Conservation (phyloP, 2,797 vertebrate genomes). For the Pipistrellus kuhlii region DNA sequence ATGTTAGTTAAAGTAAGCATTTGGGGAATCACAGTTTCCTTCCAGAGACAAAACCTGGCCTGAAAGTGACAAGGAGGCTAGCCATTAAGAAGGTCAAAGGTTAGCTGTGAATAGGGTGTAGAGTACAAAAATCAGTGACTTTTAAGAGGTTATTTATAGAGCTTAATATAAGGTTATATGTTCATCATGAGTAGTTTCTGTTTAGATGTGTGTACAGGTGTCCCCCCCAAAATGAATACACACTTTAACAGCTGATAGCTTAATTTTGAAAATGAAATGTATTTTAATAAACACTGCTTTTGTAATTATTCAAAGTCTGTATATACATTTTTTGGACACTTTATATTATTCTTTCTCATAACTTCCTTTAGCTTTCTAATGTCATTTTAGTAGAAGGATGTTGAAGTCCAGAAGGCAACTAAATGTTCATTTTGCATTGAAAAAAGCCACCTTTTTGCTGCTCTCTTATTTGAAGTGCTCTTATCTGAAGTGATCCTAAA, state of each 20-base stretch:
- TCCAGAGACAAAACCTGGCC: not conserved
- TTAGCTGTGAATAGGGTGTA: not conserved
- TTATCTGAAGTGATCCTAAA: too few species aligned
- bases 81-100: not conserved
- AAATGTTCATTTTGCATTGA: not conserved
- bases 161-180: not conserved
- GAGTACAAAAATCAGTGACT: not conserved
- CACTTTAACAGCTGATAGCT: too few species aligned
- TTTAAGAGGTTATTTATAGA: not conserved
- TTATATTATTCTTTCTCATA: not conserved
- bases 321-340: too few species aligned
- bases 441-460: not conserved
- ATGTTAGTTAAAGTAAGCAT: not conserved
- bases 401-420: not conserved
- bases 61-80: conserved; percentile 1
- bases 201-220: not conserved
- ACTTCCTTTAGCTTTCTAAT: not conserved
- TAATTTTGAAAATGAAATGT: too few species aligned
- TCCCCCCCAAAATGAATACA: too few species aligned
- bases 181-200: not conserved
- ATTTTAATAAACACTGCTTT: too few species aligned
- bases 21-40: conserved; percentile 9
- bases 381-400: not conserved
- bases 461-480: not conserved
- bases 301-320: too few species aligned